Conservation (phyloP, 2,113 vertebrate genomes). For the Illadopsis cleaveri region DNA sequence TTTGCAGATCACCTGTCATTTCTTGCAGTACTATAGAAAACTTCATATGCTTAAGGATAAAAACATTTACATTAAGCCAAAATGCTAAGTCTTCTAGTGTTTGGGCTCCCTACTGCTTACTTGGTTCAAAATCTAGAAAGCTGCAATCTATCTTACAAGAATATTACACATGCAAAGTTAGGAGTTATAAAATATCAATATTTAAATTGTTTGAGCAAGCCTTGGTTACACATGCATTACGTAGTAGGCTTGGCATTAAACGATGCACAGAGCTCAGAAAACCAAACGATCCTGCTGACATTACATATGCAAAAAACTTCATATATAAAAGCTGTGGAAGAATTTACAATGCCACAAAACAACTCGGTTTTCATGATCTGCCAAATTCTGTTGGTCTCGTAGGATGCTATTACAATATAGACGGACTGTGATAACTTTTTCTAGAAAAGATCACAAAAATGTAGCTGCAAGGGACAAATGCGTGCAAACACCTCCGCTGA, state of each 20-base stretch:
- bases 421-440: not conserved
- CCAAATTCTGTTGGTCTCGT: not conserved
- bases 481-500: rapidly evolving
- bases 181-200: not conserved
- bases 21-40: not conserved
- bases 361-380: not conserved
- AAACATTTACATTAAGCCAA: not conserved
- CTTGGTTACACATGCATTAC: not conserved
- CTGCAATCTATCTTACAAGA: not conserved
- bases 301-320: not conserved
- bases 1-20: not conserved
- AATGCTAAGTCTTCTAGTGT: not conserved
- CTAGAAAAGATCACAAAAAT: not conserved
- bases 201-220: not conserved
- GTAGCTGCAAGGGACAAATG: not conserved
- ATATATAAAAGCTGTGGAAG: not conserved
- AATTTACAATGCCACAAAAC: not conserved
- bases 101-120: not conserved
- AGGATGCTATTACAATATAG: not conserved
- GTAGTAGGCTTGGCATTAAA: not conserved
- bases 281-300: not conserved
- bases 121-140: not conserved
- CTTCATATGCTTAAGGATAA: not conserved
- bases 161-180: not conserved
- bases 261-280: not conserved